phyloP scores from a whole-genome alignment of 2,797 vertebrate species.

The Orientallactaga sibirica region DNA sequence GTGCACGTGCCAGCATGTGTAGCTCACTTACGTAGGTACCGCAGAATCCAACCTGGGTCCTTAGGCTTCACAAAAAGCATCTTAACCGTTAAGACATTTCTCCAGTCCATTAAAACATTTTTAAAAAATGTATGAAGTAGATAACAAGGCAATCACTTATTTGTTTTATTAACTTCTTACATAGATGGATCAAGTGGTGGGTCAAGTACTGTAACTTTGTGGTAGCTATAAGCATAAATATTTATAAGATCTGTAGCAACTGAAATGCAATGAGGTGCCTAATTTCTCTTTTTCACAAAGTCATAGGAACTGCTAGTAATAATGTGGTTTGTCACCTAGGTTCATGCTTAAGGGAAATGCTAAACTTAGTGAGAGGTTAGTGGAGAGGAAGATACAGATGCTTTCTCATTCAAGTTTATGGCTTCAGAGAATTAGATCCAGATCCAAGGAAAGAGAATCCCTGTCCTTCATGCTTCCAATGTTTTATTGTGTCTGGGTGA shows the following conservation, averaged over 20 bases:
- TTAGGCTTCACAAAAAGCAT: too few species aligned
- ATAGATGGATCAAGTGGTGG: conserved; percentile 3
- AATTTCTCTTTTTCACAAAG: conserved; percentile 43
- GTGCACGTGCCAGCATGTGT: too few species aligned
- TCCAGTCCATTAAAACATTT: neutral
- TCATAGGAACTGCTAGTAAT: neutral
- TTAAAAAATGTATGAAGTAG: neutral
- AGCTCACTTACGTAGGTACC: neutral
- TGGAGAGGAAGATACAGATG: neutral
- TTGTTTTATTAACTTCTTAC: conserved; percentile 44
- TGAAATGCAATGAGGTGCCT: conserved; percentile 22
- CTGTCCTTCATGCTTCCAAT: conserved; percentile 27
- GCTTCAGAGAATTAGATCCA: conserved; percentile 1
- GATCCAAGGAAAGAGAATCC: neutral
- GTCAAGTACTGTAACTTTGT: conserved; percentile 25
- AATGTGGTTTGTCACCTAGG: neutral
- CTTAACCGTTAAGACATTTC: neutral
- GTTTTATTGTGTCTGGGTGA: conserved; percentile 9
- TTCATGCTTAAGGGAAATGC: conserved; percentile 40
- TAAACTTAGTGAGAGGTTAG: conserved; percentile 32
- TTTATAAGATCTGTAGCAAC: conserved; percentile 18
- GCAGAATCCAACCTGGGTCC: neutral
- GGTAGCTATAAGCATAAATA: conserved; percentile 25
- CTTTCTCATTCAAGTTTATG: conserved; percentile 43
- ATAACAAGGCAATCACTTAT: conserved; percentile 17